A percentile compares a stretch with the other conserved stretches of the same genome.
These are phyloP conservation scores for Phlogophora meticulosa DNA, from an alignment of 2,888 invertebrate genomes.

Conservation along the genomic window DNA sequence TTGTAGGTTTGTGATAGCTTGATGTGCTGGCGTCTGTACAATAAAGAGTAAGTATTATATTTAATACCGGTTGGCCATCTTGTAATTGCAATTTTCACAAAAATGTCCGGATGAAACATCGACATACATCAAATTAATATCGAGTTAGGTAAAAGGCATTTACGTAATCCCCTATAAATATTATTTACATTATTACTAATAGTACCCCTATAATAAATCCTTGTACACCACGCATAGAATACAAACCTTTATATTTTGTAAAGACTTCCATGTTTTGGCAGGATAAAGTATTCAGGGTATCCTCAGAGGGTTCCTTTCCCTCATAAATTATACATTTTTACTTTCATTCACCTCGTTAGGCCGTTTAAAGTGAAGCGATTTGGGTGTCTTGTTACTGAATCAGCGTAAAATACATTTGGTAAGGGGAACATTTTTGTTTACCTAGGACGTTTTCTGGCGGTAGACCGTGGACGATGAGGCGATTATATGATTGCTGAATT, in stretches of 20 bases:
- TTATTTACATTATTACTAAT: slow-evolving; percentile 7
- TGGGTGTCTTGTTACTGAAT: slow-evolving; percentile 43
- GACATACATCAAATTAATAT: background rate
- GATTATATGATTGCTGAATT: background rate
- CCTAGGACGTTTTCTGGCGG: background rate
- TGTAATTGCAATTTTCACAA: background rate
- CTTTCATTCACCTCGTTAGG: slow-evolving; percentile 54
- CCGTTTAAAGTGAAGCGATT: slow-evolving; percentile 51
- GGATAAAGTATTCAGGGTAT: slow-evolving; percentile 42
- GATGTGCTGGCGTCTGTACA: too few species aligned
- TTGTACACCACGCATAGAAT: slow-evolving; percentile 23
- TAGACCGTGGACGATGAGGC: background rate
- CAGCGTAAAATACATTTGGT: slow-evolving; percentile 29
- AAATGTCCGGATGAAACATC: background rate
- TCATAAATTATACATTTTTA: slow-evolving; percentile 63
- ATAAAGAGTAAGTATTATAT: too few species aligned
- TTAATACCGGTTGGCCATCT: too few species aligned
- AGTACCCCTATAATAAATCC: slow-evolving; percentile 36
- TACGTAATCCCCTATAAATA: background rate
- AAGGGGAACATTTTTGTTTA: slow-evolving; percentile 1
- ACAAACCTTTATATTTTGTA: slow-evolving; percentile 15
- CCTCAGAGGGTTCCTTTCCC: slow-evolving; percentile 27
- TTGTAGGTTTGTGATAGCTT: too few species aligned
- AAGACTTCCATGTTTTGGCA: slow-evolving; percentile 27
- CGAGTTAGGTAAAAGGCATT: background rate